These are phyloP conservation scores for Hydropsyche tenuis DNA, from an alignment of 1,140 invertebrate species.

Conservation along the genomic window DNA sequence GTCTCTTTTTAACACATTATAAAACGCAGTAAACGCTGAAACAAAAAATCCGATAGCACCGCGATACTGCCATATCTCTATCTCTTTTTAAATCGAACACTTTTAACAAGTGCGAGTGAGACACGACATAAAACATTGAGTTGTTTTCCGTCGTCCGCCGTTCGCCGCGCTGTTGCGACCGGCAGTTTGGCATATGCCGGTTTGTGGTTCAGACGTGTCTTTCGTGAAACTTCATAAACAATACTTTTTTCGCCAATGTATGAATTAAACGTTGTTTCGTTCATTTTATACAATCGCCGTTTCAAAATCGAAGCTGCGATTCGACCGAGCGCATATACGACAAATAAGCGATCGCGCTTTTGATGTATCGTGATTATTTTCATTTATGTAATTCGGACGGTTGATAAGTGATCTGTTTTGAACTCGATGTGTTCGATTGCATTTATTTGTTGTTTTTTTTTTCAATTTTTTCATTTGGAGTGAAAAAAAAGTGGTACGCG, in stretches of 20 bases:
- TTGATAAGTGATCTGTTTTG: too few relatives aligned
- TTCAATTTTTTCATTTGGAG: too few relatives aligned
- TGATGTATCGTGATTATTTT: too few relatives aligned
- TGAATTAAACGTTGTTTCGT: slow-evolving; percentile 2
- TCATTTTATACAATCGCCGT: neutral
- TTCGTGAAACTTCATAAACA: neutral
- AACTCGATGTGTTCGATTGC: too few relatives aligned
- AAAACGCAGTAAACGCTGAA: neutral
- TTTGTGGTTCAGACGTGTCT: slow-evolving; percentile 6
- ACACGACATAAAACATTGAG: slow-evolving; percentile 9
- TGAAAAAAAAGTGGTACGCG: neutral
- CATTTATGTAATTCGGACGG: too few relatives aligned
- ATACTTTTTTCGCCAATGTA: slow-evolving; percentile 1
- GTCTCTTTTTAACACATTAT: slow-evolving; percentile 8
- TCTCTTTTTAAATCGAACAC: neutral
- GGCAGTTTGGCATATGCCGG: slow-evolving; percentile 34
- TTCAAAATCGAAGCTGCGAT: too few relatives aligned
- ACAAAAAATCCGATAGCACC: neutral
- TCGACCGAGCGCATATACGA: too few relatives aligned
- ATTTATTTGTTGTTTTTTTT: too few relatives aligned
- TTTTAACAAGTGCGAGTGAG: neutral
- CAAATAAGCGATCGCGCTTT: too few relatives aligned
- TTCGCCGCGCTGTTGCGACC: neutral
- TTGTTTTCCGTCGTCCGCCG: neutral
- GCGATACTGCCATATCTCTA: neutral